Conservation (phyloP, 2,888 invertebrate genomes). For the Pimpla rufipes region DNA sequence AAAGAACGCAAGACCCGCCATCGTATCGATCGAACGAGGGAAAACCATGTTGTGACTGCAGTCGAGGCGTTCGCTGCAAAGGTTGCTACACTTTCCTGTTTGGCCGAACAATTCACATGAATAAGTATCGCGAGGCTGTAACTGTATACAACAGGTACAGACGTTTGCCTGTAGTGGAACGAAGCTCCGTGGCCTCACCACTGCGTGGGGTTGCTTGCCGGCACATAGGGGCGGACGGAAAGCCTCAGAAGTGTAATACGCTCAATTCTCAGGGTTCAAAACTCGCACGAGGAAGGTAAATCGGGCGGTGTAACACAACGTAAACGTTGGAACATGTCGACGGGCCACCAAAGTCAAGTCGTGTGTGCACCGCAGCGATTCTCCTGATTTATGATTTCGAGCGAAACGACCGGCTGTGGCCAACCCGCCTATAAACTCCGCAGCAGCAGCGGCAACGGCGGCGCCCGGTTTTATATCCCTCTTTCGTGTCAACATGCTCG, state of each 20-base stretch:
- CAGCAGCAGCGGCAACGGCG: conserved; percentile 36
- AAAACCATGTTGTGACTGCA: not conserved
- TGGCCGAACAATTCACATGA: conserved; percentile 24
- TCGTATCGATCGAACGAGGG: conserved; percentile 35
- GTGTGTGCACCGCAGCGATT: conserved; percentile 71
- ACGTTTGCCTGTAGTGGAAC: conserved; percentile 4
- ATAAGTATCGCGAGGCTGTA: not conserved
- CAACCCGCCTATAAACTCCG: conserved; percentile 71
- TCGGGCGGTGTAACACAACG: conserved; percentile 36
- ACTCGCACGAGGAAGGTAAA: conserved; percentile 10
- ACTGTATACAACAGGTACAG: not conserved
- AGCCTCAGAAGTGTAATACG: conserved; percentile 37
- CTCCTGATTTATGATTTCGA: conserved; percentile 79
- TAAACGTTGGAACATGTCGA: conserved; percentile 32
- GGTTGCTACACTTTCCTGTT: conserved; percentile 23
- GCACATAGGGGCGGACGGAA: not conserved
- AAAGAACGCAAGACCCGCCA: conserved; percentile 33
- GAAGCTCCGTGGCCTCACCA: not conserved
- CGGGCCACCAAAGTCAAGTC: conserved; percentile 55
- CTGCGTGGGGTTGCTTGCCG: not conserved
- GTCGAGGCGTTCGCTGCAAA: conserved; percentile 30
- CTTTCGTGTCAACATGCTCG: conserved; percentile 79
- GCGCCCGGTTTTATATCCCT: conserved; percentile 77
- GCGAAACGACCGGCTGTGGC: conserved; percentile 74
- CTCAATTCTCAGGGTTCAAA: conserved; percentile 19